These are phyloP conservation scores for Heteropelma amictum DNA, from an alignment of 2,888 invertebrate genomes.

Conservation along the genomic window DNA sequence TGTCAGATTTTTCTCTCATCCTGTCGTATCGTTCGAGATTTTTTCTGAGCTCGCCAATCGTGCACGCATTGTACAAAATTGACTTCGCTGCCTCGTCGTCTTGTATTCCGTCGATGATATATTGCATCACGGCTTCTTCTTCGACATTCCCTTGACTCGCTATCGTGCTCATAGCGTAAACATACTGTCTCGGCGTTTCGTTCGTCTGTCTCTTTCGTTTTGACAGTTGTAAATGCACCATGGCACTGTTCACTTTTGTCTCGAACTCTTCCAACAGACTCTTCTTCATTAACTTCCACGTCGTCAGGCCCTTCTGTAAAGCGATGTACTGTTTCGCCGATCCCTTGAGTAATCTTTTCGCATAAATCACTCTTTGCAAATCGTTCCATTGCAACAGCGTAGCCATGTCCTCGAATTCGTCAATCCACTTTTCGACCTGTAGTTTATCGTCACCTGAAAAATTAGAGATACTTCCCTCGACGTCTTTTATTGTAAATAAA, in stretches of 20 bases:
- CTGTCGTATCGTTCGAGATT: conserved; percentile 30
- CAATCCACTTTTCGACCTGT: conserved; percentile 47
- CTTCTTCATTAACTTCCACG: conserved; percentile 50
- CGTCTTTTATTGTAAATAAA: conserved; percentile 42
- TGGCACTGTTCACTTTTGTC: conserved; percentile 47
- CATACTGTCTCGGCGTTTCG: conserved; percentile 52
- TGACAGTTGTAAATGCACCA: conserved; percentile 46
- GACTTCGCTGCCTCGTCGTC: conserved; percentile 41
- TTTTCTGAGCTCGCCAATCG: conserved; percentile 44
- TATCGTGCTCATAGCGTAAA: conserved; percentile 52
- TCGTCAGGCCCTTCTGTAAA: conserved; percentile 31
- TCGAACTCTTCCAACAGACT: conserved; percentile 45
- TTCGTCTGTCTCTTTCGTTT: conserved; percentile 23
- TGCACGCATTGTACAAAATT: conserved; percentile 38
- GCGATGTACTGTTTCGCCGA: conserved; percentile 56
- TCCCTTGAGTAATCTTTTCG: conserved; percentile 51
- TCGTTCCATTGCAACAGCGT: conserved; percentile 52
- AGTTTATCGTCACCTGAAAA: conserved; percentile 48
- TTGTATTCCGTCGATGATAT: no score
- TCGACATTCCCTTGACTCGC: conserved; percentile 53
- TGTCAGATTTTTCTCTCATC: conserved; percentile 3
- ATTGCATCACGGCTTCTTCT: conserved; percentile 43
- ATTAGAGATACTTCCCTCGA: conserved; percentile 38
- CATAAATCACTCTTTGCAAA: conserved; percentile 54
- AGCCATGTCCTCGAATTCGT: conserved; percentile 56